Conservation (phyloP, 2,113 vertebrate species). For the Dromiciops gliroides region DNA sequence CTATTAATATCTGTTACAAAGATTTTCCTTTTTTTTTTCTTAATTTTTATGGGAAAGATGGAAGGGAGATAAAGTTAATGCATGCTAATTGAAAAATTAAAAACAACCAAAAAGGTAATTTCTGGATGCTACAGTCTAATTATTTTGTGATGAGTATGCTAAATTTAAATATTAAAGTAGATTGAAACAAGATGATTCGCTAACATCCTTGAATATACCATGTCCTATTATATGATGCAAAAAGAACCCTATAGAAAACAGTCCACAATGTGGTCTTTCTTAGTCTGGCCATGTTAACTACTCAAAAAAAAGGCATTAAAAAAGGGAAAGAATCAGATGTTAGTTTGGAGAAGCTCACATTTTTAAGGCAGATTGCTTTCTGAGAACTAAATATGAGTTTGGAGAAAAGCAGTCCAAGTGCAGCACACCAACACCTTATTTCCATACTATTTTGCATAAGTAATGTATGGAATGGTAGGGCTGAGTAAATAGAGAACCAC, state of each 20-base stretch:
- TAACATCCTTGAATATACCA: conserved; percentile 7
- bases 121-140: neutral
- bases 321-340: conserved; percentile 20
- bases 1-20: neutral
- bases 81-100: neutral
- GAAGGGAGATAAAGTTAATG: neutral
- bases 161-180: conserved; percentile 15
- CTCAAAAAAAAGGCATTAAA: neutral
- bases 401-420: conserved; percentile 40
- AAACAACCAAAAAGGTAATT: neutral
- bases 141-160: neutral
- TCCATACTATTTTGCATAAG: conserved; percentile 47
- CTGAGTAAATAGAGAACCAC: conserved; percentile 1
- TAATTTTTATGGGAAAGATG: too few relatives aligned
- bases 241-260: neutral
- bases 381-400: conserved; percentile 14
- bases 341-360: neutral
- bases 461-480: conserved; percentile 33
- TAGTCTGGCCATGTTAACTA: neutral
- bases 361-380: conserved; percentile 53
- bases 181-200: conserved; percentile 19
- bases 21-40: neutral
- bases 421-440: conserved; percentile 22
- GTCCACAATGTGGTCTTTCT: neutral
- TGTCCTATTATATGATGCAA: neutral